Percentiles rank a stretch among this genome's conserved stretches.
phyloP scores from a whole-genome alignment of 2,888 invertebrate genomes.

The Torymus tubicola region DNA sequence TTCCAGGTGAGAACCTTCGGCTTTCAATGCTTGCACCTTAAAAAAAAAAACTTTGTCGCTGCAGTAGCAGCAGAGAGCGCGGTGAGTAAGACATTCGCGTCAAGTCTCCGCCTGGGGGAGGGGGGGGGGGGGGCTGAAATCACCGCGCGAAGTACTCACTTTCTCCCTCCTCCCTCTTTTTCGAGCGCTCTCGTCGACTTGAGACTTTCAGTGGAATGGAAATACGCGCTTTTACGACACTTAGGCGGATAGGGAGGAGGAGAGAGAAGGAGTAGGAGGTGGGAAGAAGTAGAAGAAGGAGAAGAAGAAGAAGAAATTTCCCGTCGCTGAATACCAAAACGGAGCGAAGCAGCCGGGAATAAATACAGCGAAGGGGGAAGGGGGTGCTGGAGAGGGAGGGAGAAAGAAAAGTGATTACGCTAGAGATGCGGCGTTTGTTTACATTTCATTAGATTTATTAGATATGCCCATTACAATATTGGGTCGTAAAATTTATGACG shows the following conservation, averaged over 20 bases:
- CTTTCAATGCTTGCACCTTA: too few relatives aligned
- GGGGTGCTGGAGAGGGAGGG: not conserved
- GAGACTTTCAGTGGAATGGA: conserved; percentile 38
- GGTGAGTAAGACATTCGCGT: conserved; percentile 46
- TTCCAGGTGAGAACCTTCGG: conserved; percentile 39
- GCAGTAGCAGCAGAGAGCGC: not conserved
- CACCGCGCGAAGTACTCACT: conserved; percentile 7
- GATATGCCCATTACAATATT: not conserved
- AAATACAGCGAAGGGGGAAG: not conserved
- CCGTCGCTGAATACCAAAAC: conserved; percentile 5
- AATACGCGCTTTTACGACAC: conserved; percentile 49
- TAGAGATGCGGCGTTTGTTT: not conserved
- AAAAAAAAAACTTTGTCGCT: too few relatives aligned
- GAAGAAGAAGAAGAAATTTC: not conserved
- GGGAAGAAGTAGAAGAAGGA: not conserved
- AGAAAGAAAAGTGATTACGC: conserved; percentile 3
- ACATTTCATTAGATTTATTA: conserved; percentile 23
- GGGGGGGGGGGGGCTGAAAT: conserved; percentile 35
- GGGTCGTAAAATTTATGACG: not conserved
- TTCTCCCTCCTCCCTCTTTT: not conserved
- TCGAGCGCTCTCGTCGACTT: not conserved
- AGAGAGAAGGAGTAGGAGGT: not conserved
- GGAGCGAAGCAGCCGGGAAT: not conserved
- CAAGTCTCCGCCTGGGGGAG: not conserved
- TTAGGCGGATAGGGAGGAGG: not conserved